Conservation (phyloP, 2,888 invertebrate genomes). For the Rhopalosiphum nymphaeae region DNA sequence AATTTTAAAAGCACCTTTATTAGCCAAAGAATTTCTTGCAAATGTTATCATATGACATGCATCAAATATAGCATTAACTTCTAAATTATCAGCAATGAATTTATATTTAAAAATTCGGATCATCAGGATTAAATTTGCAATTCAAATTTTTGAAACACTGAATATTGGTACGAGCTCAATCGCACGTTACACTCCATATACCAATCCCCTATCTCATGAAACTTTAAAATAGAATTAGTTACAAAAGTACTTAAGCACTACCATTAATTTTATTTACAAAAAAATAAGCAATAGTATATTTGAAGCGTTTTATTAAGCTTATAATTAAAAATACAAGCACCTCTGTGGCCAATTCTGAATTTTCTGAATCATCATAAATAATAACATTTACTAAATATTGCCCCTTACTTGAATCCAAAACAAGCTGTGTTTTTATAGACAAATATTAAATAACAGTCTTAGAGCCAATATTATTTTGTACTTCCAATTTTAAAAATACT, state of each 20-base stretch:
- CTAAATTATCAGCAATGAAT: too few relatives aligned
- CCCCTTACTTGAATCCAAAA: not conserved
- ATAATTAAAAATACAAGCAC: slow-evolving; percentile 36
- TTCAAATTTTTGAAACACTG: not conserved
- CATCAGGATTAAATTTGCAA: not conserved
- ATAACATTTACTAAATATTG: not conserved
- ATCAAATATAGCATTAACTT: slow-evolving; percentile 48
- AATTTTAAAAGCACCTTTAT: slow-evolving; percentile 41
- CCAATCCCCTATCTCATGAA: not conserved
- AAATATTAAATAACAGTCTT: slow-evolving; percentile 2
- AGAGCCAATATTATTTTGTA: not conserved
- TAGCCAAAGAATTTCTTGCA: slow-evolving; percentile 13
- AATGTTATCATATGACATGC: slow-evolving; percentile 62
- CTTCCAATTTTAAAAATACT: slow-evolving; percentile 25
- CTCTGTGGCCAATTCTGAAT: slow-evolving; percentile 2
- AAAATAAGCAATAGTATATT: slow-evolving; percentile 19
- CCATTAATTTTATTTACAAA: slow-evolving; percentile 50
- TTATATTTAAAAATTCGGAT: not conserved
- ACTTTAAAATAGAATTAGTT: not conserved
- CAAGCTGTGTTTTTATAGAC: not conserved
- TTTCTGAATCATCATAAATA: slow-evolving; percentile 1
- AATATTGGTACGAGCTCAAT: not conserved
- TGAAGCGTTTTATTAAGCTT: slow-evolving; percentile 4
- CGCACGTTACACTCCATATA: not conserved
- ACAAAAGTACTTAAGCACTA: not conserved